phyloP scores from a whole-genome alignment of 1,140 invertebrate genomes.

The Drosophila obscura region DNA sequence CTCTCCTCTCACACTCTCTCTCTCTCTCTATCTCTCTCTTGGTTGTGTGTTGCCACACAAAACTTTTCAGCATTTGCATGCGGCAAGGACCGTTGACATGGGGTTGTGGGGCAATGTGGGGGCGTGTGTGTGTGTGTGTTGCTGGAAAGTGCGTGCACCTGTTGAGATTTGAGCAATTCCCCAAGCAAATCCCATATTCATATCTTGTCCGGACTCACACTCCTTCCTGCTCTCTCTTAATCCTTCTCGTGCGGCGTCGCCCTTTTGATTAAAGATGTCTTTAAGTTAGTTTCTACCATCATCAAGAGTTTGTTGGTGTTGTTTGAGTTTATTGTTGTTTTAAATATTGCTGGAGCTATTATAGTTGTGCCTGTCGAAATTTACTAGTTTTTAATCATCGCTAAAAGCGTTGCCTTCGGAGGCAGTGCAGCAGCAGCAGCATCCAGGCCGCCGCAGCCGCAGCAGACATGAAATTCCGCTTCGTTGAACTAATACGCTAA shows the following conservation, averaged over 20 bases:
- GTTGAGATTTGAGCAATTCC: constrained; percentile 78
- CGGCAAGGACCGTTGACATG: neutral
- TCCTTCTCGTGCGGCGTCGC: too few species aligned
- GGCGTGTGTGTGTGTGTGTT: constrained; percentile 6
- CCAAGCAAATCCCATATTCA: constrained; percentile 80
- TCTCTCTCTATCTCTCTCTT: constrained; percentile 3
- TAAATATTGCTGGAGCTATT: constrained; percentile 11
- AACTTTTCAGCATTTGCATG: constrained; percentile 57
- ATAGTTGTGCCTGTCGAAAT: constrained; percentile 9
- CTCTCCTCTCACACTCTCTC: constrained; percentile 4
- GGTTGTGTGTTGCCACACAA: constrained; percentile 27
- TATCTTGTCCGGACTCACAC: constrained; percentile 54
- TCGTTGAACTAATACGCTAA: constrained; percentile 56
- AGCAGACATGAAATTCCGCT: constrained; percentile 31
- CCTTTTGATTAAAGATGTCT: neutral
- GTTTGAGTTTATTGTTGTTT: too few species aligned
- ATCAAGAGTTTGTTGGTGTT: constrained; percentile 13
- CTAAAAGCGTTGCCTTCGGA: constrained; percentile 53
- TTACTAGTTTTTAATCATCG: constrained; percentile 74
- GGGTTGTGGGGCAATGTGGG: neutral
- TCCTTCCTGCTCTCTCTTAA: too few species aligned
- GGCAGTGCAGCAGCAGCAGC: constrained; percentile 18
- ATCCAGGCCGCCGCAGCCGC: too few species aligned
- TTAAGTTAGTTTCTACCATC: neutral
- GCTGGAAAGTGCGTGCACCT: constrained; percentile 76